Percentiles rank a stretch among this genome's conserved stretches.
These are phyloP conservation scores for Zootermopsis nevadensis DNA, from an alignment of 2,888 invertebrate genomes.

Conservation along the genomic window DNA sequence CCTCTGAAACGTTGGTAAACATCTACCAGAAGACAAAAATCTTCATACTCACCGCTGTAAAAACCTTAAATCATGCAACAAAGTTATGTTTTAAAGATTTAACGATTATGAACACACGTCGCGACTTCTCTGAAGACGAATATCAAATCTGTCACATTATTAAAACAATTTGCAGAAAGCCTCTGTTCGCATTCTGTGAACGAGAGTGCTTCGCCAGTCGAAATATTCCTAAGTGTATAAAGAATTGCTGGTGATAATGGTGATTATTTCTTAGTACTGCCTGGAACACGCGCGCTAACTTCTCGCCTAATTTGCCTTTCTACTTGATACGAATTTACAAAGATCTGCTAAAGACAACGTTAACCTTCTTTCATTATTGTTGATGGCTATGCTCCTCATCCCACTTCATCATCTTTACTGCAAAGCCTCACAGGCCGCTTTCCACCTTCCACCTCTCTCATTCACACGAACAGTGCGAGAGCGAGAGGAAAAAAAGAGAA, in stretches of 20 bases:
- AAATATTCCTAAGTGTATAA: too few species aligned
- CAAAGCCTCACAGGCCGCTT: neutral
- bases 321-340: too few species aligned
- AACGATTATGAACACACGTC: neutral
- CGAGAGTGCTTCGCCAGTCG: neutral
- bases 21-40: too few species aligned
- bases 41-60: too few species aligned
- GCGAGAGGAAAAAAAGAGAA: neutral
- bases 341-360: too few species aligned
- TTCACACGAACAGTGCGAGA: neutral
- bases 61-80: too few species aligned
- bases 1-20: too few species aligned
- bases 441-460: neutral
- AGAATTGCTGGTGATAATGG: too few species aligned
- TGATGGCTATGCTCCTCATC: neutral
- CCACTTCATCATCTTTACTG: neutral
- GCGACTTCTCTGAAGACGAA: neutral
- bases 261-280: too few species aligned
- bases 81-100: too few species aligned
- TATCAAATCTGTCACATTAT: neutral
- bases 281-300: too few species aligned
- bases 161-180: neutral
- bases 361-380: slow-evolving; percentile 1
- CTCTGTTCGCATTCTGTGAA: neutral
- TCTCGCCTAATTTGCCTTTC: too few species aligned